Conservation (phyloP, 2,797 vertebrate species). For the Sebastes goodei region DNA sequence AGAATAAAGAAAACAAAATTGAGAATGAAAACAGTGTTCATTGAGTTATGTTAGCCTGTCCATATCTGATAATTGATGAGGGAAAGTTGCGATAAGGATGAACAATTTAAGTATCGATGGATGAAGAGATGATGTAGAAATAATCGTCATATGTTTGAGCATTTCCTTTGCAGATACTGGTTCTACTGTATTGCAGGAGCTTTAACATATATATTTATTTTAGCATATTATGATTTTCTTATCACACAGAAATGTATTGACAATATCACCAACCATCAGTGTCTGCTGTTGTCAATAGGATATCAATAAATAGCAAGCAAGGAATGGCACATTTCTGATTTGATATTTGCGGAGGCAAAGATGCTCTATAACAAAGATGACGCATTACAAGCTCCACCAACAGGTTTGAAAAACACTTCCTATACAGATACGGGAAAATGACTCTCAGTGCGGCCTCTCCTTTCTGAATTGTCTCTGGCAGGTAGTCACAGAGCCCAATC, state of each 20-base stretch:
- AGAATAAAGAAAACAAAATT: background rate
- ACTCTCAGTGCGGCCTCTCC: too few species aligned
- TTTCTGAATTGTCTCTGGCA: too few species aligned
- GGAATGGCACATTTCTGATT: background rate
- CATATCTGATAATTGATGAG: background rate
- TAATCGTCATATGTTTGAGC: background rate
- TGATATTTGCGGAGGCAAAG: background rate
- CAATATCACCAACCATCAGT: background rate
- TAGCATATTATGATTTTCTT: background rate
- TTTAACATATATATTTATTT: too few species aligned
- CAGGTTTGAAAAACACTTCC: too few species aligned
- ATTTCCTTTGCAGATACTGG: background rate
- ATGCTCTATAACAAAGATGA: too few species aligned
- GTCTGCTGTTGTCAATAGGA: background rate
- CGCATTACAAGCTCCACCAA: too few species aligned
- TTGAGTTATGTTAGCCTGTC: background rate
- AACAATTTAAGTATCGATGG: background rate
- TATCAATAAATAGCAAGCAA: background rate
- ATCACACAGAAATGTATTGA: background rate
- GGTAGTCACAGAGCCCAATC: too few species aligned
- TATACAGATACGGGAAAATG: too few species aligned
- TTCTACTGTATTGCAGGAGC: too few species aligned
- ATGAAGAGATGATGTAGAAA: background rate
- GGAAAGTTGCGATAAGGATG: background rate
- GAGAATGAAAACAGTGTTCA: background rate